Evolutionary conservation across 2,113 vertebrate genomes (phyloP), one percentile per base, ranked within the genome.

Genomic region (Plectropomus leopardus): DNA sequence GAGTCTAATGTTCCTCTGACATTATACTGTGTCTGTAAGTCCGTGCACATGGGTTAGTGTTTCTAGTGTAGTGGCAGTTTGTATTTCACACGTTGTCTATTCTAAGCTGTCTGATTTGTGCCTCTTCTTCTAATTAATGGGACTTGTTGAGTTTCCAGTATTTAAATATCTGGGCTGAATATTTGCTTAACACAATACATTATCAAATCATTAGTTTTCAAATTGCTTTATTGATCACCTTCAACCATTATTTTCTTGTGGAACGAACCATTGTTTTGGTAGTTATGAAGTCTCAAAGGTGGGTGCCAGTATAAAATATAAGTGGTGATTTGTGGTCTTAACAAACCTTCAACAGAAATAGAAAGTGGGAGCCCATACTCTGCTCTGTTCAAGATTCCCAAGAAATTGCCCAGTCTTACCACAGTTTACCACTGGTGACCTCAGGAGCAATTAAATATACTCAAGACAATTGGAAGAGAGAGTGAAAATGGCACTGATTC

Each of bases 401-500:
- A 50, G 30, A 45, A n/a, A 23, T 36, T 11, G 21, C 19, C 42
- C 53, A n/a, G 13, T 53, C 17, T 14, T 48, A 45, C 36, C 32
- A 72, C 32, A 51, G 30, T 44, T 68, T 32, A 44, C 34, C 66
- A 24, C 64, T 51, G 45, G 2, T 69, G 47, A 67, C 44, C 45
- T 42, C 48, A 45, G 23, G 28, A 40, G 28, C 40, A 59, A 75
- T 53, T 16, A 17, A 24, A n/a, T 63, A 1, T 14, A 2, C 48
- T 72, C 65, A 45, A 26, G 54, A 45, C 23, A 54, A 73, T 51
- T 30, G 23, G 28, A 26, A 4, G 17, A 54, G 7, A 34, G 45
- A 47, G 70, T 24, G 28, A 30, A 58, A 51, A 64, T 59, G 51
- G 47, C 21, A 58, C 13, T 26, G 45, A 71, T 75, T 75, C 34